Base-by-base conservation (phyloP, 2,888 invertebrate species). In the Graphium colonna region DNA sequence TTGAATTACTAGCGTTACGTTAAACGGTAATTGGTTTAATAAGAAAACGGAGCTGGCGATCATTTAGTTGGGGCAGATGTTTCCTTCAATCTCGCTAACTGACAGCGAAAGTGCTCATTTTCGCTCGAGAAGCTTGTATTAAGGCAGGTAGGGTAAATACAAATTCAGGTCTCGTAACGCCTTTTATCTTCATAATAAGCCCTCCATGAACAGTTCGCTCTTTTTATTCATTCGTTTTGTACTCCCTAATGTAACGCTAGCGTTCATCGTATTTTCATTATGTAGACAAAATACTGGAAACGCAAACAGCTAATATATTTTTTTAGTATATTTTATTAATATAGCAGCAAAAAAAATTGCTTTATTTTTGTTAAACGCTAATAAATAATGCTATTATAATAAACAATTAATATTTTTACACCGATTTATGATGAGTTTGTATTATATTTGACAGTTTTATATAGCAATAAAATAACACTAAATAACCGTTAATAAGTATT, bases 171-270 rank as follows among this genome's bases (percentile, higher is more conserved):
- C 69, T 71, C 75, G 77, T 78, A 66, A 72, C 68, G 65, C 76
- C 79, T 79, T 82, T 79, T 79, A 80, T 79, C 77, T 78, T 73
- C 72, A 75, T 80, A 80, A 82, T 80, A 81, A 80, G 77, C 75
- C 69, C 69, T 69, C 57, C 50, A 47, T 53, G 51, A 57, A 51
- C 45, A 26, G 45, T 52, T 57, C 51, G 42, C 50, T 53, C 53
- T 57, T 61, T 55, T 57, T 60, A 63, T 63, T 62, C 63, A 21
- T 64, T 63, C 65, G 69, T 71, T 75, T 68, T 67, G 71, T 73
- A n/a, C n/a, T 75, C 77, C 77, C 75, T 79, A 70, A 75, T 67
- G 42, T 33, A 42, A 49, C 10, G 73, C 68, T 68, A 70, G 9
- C 4, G 10, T 17, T 15, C 16, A 3, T 26, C 26, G 26, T 26